A percentile compares a stretch with the other conserved stretches of the same genome.
These are phyloP conservation scores for Cheumatopsyche charites DNA, from an alignment of 1,140 invertebrate species.

Conservation along the genomic window DNA sequence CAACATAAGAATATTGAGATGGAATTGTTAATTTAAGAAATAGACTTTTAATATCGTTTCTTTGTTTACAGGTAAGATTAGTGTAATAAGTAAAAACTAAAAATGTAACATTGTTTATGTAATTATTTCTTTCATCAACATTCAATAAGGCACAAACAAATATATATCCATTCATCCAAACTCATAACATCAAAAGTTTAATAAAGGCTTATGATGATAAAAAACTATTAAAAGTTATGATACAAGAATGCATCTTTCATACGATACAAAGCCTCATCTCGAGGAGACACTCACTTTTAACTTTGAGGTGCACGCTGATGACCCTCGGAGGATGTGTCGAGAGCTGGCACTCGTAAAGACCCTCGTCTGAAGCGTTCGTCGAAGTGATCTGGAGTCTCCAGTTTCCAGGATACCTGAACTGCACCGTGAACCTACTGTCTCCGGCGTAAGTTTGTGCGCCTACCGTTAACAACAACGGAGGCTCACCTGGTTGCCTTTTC, in stretches of 20 bases:
- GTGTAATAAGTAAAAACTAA: too few species aligned
- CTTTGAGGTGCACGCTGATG: conserved; percentile 72
- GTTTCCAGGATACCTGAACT: conserved; percentile 78
- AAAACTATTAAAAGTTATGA: too few species aligned
- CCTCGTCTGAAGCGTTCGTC: conserved; percentile 73
- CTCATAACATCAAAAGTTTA: too few species aligned
- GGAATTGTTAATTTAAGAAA: too few species aligned
- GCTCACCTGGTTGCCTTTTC: conserved; percentile 67
- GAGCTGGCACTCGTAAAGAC: conserved; percentile 78
- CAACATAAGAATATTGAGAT: too few species aligned
- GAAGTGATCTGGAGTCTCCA: conserved; percentile 75
- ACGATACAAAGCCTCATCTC: not conserved
- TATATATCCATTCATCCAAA: too few species aligned
- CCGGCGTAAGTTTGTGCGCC: conserved; percentile 74
- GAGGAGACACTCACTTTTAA: conserved; percentile 67
- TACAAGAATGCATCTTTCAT: too few species aligned
- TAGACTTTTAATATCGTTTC: too few species aligned
- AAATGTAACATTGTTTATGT: not conserved
- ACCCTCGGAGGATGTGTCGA: conserved; percentile 77
- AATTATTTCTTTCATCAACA: not conserved
- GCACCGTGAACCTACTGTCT: conserved; percentile 74
- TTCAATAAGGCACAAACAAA: too few species aligned
- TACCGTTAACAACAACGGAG: conserved; percentile 71
- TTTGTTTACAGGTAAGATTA: too few species aligned
- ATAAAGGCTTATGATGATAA: too few species aligned